These are phyloP conservation scores for Sitophilus oryzae DNA, from an alignment of 1,140 invertebrate genomes.

Conservation along the genomic window DNA sequence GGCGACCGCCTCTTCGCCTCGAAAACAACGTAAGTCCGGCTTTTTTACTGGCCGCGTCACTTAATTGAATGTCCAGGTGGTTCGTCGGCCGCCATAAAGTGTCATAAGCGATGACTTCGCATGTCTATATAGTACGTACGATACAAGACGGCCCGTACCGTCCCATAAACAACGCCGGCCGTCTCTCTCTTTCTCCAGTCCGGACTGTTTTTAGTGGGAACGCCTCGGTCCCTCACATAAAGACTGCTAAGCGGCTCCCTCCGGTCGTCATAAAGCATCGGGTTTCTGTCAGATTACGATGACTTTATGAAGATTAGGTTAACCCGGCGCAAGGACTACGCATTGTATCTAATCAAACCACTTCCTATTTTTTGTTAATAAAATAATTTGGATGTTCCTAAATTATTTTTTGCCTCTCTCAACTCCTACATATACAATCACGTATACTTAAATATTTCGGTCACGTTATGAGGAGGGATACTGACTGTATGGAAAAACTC, in stretches of 20 bases:
- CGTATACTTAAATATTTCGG: no score
- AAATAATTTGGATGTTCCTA: no score
- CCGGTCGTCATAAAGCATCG: constrained; percentile 10
- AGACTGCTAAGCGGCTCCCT: constrained; percentile 8
- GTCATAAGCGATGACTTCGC: constrained; percentile 37
- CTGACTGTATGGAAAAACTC: no score
- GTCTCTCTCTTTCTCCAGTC: no score
- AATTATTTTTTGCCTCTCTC: no score
- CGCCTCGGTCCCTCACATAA: constrained; percentile 31
- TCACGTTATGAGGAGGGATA: no score
- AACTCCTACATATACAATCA: no score
- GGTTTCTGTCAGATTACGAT: constrained; percentile 8
- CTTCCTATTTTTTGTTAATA: no score
- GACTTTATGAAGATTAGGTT: constrained; percentile 14
- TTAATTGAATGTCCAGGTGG: constrained; percentile 35
- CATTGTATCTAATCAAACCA: no score
- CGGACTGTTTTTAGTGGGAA: constrained; percentile 34
- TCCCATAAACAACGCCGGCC: constrained; percentile 40
- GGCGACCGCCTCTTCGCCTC: constrained; percentile 22
- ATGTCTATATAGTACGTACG: constrained; percentile 38
- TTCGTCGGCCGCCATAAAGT: constrained; percentile 33
- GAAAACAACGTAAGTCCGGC: constrained; percentile 19
- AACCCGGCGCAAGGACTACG: no score
- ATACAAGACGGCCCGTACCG: constrained; percentile 35
- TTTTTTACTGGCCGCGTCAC: constrained; percentile 8